Base-by-base conservation (phyloP, 2,888 invertebrate genomes). In the Cephus sareptanus region DNA sequence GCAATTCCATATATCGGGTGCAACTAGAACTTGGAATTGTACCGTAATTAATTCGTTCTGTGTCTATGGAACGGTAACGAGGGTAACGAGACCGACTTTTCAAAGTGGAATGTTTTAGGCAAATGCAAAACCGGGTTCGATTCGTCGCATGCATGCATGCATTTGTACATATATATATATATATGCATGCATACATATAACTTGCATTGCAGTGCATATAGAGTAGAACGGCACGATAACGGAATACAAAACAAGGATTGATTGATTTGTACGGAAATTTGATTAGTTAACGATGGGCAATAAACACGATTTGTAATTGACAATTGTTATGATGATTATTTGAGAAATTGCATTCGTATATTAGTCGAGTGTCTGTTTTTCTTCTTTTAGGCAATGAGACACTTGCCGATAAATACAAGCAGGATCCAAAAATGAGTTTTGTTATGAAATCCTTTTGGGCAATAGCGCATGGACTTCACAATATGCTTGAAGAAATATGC, bases 351-450 rank as follows among this genome's bases (percentile, higher is more conserved):
- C 2, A 56, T 56, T 15, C 23, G 23, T 56, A 56, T 56, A 9
- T 23, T 9, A 56, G 23, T 56, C 9, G 23, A 23, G 23, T 9
- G 23, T 23, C 23, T 23, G 40, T 9, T 56, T 56, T 56, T 23
- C 6, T 35, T 73, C 33, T 91, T 89, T 33, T 89, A 94, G 95
- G 95, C 0, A 87, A 92, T 23, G 95, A 95, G 90, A 92, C 92
- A 34, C 90, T 95, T 77, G 89, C 91, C 1, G 91, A 92, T 30
- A 92, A 92, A 74, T 95, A 95, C 90, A 93, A 93, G 77, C 95
- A 95, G 89, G 96, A 97, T 91, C 94, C 96, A 31, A 96, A 96
- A 91, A 93, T 96, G 90, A 95, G 95, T 83, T 95, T 96, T 89
- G 96, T 96, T 69, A 95, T 95, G 87, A 96, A 96, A 90, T 95